Evolutionary conservation across 2,797 vertebrate genomes (phyloP), one percentile per base, ranked within the genome.

Genomic region (Hirundo rustica): DNA sequence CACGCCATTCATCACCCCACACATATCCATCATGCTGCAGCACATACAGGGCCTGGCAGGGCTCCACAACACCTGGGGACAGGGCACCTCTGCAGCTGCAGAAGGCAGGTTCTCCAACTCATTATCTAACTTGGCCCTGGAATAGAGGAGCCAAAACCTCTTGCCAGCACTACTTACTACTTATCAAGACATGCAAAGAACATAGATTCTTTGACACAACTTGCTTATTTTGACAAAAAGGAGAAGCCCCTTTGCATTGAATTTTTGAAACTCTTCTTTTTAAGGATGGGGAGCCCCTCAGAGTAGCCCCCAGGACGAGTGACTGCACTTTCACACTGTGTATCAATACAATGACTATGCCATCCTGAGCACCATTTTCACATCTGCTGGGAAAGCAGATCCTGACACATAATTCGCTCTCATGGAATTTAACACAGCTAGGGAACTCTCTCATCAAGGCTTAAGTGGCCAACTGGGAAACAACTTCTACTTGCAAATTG

Each of bases 21-120:
- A 47, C 23, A 74, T 5, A 97, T 98, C 93, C 87, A 97, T 98
- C 97, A 97, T 2, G 4, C 60, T 11, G 71, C 74, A 60, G 80
- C 90, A 90, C 45, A 44, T 32, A 81, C 23, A 1, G 57, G 20
- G 70, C 64, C 75, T 90, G 92, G 95, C 85, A 93, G 72, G 48
- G 61, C 81, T 92, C 95, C 8, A 23, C 5, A 2, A 32, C 7
- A n/a, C 89, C 55, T 74, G 73, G 38, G 61, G 92, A 95, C 92
- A 82, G 48, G 10, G 57, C 91, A 72, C 40, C 88, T 92, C 76
- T 14, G 70, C 89, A 83, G 70, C 88, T 88, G 27, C 60, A 53
- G 45, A 93, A 93, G 62, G 82, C 30, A 70, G 54, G 47, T 58
- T 40, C 93, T 92, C 61, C 42, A 55, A 54, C 60, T 80, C 86